Conservation (phyloP, 1,140 invertebrate species). For the Berghia stephanieae region DNA sequence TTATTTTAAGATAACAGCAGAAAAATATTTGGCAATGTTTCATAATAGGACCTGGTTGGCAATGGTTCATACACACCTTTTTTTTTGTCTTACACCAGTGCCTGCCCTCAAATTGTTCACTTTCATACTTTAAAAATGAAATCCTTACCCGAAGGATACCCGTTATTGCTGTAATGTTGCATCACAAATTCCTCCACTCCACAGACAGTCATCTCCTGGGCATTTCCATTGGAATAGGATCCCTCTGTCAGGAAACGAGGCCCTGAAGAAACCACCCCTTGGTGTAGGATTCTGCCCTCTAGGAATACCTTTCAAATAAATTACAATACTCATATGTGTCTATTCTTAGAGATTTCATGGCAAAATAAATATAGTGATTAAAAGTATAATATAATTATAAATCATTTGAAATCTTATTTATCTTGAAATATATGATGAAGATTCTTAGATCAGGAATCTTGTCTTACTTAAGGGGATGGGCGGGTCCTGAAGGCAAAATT, state of each 20-base stretch:
- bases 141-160: slow-evolving; percentile 68
- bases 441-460: neutral
- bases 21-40: too few species aligned
- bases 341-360: neutral
- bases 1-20: too few species aligned
- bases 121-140: too few species aligned
- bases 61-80: too few species aligned
- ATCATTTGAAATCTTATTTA: neutral
- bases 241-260: slow-evolving; percentile 56
- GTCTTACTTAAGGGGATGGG: too few species aligned
- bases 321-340: neutral
- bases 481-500: too few species aligned
- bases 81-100: too few species aligned
- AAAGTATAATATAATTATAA: neutral
- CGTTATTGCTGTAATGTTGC: slow-evolving; percentile 68
- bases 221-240: slow-evolving; percentile 57
- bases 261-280: slow-evolving; percentile 45
- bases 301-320: slow-evolving; percentile 42
- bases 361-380: too few species aligned
- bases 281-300: slow-evolving; percentile 52
- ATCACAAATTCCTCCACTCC: slow-evolving; percentile 70
- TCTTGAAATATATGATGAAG: neutral
- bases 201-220: slow-evolving; percentile 57
- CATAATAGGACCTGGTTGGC: too few species aligned
- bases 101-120: too few species aligned